These are phyloP conservation scores for Myotis findleyi DNA, from an alignment of 2,797 vertebrate genomes.

Conservation along the genomic window DNA sequence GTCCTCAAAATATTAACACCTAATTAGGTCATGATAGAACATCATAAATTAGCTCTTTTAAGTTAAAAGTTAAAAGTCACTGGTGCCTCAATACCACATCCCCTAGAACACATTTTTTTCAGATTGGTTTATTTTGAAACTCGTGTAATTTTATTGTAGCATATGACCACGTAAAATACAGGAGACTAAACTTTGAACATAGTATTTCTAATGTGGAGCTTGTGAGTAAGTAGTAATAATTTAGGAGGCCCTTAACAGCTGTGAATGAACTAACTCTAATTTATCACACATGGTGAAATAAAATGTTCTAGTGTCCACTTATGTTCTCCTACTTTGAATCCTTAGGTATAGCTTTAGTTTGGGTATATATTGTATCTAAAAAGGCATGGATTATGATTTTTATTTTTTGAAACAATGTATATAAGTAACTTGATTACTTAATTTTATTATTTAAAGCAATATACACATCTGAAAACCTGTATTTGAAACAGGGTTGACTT, in stretches of 20 bases:
- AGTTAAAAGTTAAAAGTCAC: not conserved
- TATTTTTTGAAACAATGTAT: constrained; percentile 61
- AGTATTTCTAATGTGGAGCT: not conserved
- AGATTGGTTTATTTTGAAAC: constrained; percentile 14
- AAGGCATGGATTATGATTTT: not conserved
- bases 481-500: constrained; percentile 38
- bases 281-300: not conserved
- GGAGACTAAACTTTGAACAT: not conserved
- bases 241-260: not conserved
- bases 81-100: not conserved
- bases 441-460: constrained; percentile 50
- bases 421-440: constrained; percentile 38
- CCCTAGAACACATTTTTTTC: not conserved
- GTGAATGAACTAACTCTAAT: not conserved
- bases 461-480: not conserved
- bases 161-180: constrained; percentile 18
- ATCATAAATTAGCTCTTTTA: not conserved
- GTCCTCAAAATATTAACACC: not conserved
- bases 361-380: not conserved
- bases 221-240: not conserved
- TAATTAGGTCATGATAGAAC: constrained; percentile 17
- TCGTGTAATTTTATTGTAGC: constrained; percentile 25
- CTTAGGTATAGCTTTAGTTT: constrained; percentile 7
- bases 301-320: not conserved
- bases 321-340: constrained; percentile 19